Percentiles rank a stretch among this genome's conserved stretches.
Evolutionary conservation across 92 coral and sea anemone species (phyloP).

Genomic region (Phymanthus crucifer): DNA sequence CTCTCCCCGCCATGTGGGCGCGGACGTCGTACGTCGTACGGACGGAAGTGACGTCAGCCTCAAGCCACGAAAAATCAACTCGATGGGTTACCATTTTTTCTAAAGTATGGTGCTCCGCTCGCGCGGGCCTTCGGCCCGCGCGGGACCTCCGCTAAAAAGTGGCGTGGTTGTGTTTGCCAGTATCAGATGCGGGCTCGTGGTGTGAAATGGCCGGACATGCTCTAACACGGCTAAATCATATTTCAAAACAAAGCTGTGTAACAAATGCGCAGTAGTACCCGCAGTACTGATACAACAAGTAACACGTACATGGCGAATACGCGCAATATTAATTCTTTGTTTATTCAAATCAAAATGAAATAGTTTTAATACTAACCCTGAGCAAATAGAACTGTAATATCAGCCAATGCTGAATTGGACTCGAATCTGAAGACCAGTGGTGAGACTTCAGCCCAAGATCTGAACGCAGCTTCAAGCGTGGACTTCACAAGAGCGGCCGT

Average conservation of each 20-base stretch:
- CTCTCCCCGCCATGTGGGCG: no score
- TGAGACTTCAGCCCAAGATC: conserved; percentile 56
- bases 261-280: neutral
- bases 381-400: conserved; percentile 41
- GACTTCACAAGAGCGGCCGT: conserved; percentile 11
- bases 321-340: neutral
- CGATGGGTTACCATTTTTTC: no score
- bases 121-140: no score
- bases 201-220: neutral
- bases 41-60: no score
- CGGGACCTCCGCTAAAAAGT: no score
- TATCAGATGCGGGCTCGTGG: neutral
- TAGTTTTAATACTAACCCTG: conserved; percentile 40
- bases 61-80: no score
- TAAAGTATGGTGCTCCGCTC: no score
- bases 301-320: neutral
- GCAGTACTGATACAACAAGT: no score
- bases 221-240: neutral
- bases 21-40: no score
- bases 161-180: neutral
- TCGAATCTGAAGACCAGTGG: conserved; percentile 36
- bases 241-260: neutral
- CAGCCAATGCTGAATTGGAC: conserved; percentile 3
- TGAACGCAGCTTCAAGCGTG: conserved; percentile 40
- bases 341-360: neutral